A percentile compares a stretch with the other conserved stretches of the same genome.
These are phyloP conservation scores for Rhizoglyphus robini DNA, from an alignment of 1,140 invertebrate genomes.

Conservation along the genomic window DNA sequence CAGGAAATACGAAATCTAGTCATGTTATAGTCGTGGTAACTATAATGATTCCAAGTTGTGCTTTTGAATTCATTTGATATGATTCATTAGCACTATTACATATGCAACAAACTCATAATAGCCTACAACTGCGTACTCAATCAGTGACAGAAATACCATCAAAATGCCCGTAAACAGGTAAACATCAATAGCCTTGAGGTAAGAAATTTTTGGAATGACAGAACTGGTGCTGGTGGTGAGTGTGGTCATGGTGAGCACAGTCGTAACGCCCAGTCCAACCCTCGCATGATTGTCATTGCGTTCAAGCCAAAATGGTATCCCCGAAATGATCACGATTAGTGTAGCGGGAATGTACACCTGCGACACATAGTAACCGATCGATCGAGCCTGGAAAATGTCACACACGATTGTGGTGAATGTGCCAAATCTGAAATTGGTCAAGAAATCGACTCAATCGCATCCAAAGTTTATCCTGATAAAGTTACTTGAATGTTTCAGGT, in stretches of 20 bases:
- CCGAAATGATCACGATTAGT: slow-evolving; percentile 31
- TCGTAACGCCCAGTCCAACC: slow-evolving; percentile 32
- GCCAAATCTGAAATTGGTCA: slow-evolving; percentile 9
- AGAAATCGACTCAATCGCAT: not conserved
- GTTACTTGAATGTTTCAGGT: too few species aligned
- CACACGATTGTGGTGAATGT: slow-evolving; percentile 26
- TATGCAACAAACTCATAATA: slow-evolving; percentile 25
- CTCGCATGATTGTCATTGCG: slow-evolving; percentile 31
- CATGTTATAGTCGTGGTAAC: too few species aligned
- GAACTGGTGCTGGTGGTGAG: slow-evolving; percentile 34
- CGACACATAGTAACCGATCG: slow-evolving; percentile 28
- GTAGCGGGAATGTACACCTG: slow-evolving; percentile 29
- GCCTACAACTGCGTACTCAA: slow-evolving; percentile 28
- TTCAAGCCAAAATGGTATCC: slow-evolving; percentile 31
- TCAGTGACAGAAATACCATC: slow-evolving; percentile 30
- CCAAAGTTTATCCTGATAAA: too few species aligned
- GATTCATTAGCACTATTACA: too few species aligned
- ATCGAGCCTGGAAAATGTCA: slow-evolving; percentile 29
- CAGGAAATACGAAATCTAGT: too few species aligned
- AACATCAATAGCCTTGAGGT: slow-evolving; percentile 33
- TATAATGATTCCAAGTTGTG: too few species aligned
- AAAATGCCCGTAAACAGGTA: slow-evolving; percentile 33
- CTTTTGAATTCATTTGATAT: too few species aligned
- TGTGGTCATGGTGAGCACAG: slow-evolving; percentile 33
- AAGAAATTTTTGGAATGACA: slow-evolving; percentile 32